Evolutionary conservation across 2,797 vertebrate genomes (phyloP), one percentile per base, ranked within the genome.

Genomic region (Phataginus tetradactyla): DNA sequence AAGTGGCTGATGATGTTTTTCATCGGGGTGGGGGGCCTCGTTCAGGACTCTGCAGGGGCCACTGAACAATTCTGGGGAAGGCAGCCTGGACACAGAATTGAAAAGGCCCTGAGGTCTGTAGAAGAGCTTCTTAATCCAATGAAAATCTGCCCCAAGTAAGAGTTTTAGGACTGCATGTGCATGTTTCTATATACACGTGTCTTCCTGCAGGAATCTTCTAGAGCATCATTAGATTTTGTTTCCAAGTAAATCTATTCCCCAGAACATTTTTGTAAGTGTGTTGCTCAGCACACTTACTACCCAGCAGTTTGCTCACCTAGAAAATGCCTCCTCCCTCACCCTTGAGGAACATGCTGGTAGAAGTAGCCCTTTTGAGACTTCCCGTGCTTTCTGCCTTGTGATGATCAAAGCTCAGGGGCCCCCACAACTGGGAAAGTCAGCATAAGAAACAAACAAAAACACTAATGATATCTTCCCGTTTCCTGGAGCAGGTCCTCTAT

Each of bases 221-320:
- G 7, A n/a, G 71, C 61, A 57, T 23, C 27, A 27, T 34, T 55
- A 55, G 5, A 72, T 83, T 63, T 69, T 51, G 3, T 63, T 83
- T 91, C 63, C 63, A 51, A 29, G 57, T 42, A 27, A 53, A 57
- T 86, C 39, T 51, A n/a, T 53, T 72, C n/a, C 45, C 87, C 12
- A 29, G 68, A 93, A 34, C 39, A 27, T 53, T 64, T 86, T 81
- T 86, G 68, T 71, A 34, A 63, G 15, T 2, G 9, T 57, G 39
- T 18, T 53, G 53, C 90, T 96, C 10, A 2, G 85, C 49, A 64
- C 8, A 7, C 71, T 87, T 68, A 85, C 12, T 74, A 34, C 57
- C 63, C 69, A 90, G 96, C 84, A 34, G 74, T 66, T 72, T 59
- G 84, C 87, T 78, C 45, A 77, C 51, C 32, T 78, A 71, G 63